phyloP scores from a whole-genome alignment of 2,113 vertebrate genomes.

The Corapipo altera region DNA sequence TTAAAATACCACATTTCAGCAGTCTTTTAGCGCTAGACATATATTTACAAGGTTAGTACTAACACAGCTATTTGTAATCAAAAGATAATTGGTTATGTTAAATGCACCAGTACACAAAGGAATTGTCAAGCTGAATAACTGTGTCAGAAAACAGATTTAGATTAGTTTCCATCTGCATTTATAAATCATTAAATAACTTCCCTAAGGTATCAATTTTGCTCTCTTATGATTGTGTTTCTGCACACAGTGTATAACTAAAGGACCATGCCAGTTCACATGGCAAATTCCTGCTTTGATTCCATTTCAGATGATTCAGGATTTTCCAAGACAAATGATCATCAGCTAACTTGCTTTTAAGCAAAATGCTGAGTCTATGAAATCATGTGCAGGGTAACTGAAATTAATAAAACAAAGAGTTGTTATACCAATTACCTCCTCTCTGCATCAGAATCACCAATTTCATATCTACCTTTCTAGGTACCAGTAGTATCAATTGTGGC shows the following conservation, averaged over 20 bases:
- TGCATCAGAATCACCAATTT: not conserved
- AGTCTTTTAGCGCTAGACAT: conserved; percentile 50
- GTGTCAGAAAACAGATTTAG: not conserved
- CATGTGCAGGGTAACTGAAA: not conserved
- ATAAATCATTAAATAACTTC: conserved; percentile 6
- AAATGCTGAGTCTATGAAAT: conserved; percentile 1
- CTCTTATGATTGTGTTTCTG: not conserved
- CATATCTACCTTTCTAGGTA: not conserved
- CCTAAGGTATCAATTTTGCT: not conserved
- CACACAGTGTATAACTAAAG: not conserved
- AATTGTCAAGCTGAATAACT: not conserved
- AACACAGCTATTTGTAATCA: conserved; percentile 65
- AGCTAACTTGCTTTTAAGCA: not conserved
- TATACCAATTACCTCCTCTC: not conserved
- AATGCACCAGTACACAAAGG: conserved; percentile 37
- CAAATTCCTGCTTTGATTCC: not conserved
- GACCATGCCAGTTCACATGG: not conserved
- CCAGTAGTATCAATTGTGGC: not conserved
- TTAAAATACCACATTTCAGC: conserved; percentile 58
- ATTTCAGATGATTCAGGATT: not conserved
- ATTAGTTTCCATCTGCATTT: not conserved
- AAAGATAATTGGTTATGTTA: conserved; percentile 56
- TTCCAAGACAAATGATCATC: not conserved
- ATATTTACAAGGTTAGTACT: conserved; percentile 57
- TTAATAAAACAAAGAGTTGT: not conserved